Percentiles rank a stretch among this genome's conserved stretches.
Conservation (phyloP, 2,113 vertebrate genomes). For the Scophthalmus maximus region DNA sequence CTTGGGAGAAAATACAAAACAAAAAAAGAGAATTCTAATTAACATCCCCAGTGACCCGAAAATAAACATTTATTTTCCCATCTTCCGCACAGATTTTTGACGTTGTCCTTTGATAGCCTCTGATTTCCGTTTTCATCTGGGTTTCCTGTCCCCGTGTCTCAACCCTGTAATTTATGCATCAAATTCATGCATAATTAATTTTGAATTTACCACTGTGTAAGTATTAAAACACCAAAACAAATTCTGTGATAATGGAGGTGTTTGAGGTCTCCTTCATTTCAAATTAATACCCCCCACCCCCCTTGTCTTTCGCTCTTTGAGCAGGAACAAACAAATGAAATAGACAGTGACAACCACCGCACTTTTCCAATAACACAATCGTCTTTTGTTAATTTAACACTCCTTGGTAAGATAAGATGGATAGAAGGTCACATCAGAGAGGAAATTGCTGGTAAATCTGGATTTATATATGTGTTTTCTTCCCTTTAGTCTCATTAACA, state of each 20-base stretch:
- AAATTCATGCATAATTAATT: constrained; percentile 89
- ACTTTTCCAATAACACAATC: neutral
- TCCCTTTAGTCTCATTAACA: neutral
- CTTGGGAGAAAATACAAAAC: constrained; percentile 55
- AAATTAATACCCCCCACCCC: constrained; percentile 59
- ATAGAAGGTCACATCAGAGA: neutral
- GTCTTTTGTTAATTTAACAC: neutral
- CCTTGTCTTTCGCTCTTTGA: neutral
- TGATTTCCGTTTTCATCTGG: constrained; percentile 76
- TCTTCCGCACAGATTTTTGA: constrained; percentile 74
- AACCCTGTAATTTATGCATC: constrained; percentile 81
- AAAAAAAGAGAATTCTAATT: constrained; percentile 87
- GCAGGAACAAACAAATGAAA: constrained; percentile 11
- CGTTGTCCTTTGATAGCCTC: constrained; percentile 83
- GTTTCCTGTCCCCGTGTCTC: constrained; percentile 49
- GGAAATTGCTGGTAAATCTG: neutral
- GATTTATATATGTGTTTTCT: neutral
- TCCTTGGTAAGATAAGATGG: neutral
- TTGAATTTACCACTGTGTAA: constrained; percentile 84
- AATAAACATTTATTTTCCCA: constrained; percentile 84
- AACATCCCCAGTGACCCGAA: constrained; percentile 90
- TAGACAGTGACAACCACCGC: constrained; percentile 4
- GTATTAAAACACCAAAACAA: constrained; percentile 82
- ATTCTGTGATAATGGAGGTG: constrained; percentile 79
- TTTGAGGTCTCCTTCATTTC: constrained; percentile 71